These are phyloP conservation scores for Drosophila parthenogenetica DNA, from an alignment of 2,888 invertebrate species.

Conservation along the genomic window DNA sequence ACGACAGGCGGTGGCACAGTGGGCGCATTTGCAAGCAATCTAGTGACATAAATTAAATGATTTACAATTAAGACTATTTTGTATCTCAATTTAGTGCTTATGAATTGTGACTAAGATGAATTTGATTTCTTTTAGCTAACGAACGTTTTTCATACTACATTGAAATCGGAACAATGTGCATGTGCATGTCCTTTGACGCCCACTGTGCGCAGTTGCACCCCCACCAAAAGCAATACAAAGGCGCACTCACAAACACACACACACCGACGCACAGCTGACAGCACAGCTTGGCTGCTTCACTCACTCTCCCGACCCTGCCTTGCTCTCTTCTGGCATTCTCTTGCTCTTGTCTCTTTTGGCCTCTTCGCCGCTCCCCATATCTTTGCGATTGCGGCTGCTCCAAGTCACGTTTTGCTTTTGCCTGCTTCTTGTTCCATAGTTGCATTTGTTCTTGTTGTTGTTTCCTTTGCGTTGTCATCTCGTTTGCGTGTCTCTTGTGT, in stretches of 20 bases:
- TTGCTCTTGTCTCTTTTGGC: constrained; percentile 16
- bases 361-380: constrained; percentile 6
- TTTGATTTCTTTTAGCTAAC: neutral
- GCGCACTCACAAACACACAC: constrained; percentile 23
- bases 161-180: neutral
- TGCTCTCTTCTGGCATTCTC: constrained; percentile 30
- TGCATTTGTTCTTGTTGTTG: constrained; percentile 54
- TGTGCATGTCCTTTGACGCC: constrained; percentile 22
- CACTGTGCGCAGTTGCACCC: constrained; percentile 47
- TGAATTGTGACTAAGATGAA: neutral
- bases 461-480: constrained; percentile 78
- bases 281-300: constrained; percentile 38
- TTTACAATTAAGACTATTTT: too few relatives aligned
- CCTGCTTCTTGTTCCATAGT: constrained; percentile 36
- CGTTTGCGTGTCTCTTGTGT: constrained; percentile 67
- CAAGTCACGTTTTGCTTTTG: constrained; percentile 70
- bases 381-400: constrained; percentile 53
- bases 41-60: neutral
- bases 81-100: too few relatives aligned
- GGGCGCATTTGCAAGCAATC: constrained; percentile 8
- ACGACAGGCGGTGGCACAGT: constrained; percentile 50
- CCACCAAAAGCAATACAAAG: constrained; percentile 24
- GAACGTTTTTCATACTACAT: neutral
- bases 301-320: constrained; percentile 1
- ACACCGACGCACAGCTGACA: constrained; percentile 51